Base-by-base conservation (phyloP, 37 sponge, comb jelly and placozoan species). In the Agelas oroides region DNA sequence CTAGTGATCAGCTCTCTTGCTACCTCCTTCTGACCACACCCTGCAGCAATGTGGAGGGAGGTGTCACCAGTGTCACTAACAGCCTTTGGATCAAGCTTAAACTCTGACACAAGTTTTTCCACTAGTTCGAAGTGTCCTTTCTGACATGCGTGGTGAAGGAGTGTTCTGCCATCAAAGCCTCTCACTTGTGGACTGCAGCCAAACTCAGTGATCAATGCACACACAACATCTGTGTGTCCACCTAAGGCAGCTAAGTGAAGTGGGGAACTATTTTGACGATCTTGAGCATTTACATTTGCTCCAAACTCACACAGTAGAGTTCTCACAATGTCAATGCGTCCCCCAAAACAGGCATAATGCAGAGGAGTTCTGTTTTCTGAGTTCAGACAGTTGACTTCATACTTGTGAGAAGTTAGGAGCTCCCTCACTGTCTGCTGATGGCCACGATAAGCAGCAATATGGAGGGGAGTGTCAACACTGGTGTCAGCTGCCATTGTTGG, bases 191-290 rank as follows among this genome's bases (percentile, higher is more conserved):
- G 76, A 52, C 40, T 65, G 33, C 64, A 36, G 39, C 76, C 76
- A 75, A 78, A 86, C 53, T 78, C 71, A 35, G 54, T 53, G 25
- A 86, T 59, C 62, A 86, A 64, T 30, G 16, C 21, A 16, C 52
- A n/a, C 28, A 78, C 71, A 39, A 71, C 63, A 41, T 78, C 60
- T 40, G 69, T 31, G 31, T 70, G 62, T 35, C 32, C 72, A 55
- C 54, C 37, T 53, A 38, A 19, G 8, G 75, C 84, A n/a, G 84
- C 72, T 1, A 40, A 8, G 37, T 19, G 28, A 2, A 78, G 65
- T 39, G 79, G 65, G 20, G 79, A 62, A 8, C 16, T 16, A 62
- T 40, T 25, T 21, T 78, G 2, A 38, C 21, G 5, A 78, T 78
- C 30, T 64, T 5, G 23, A 12, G 60, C 34, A 28, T 59, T 55